phyloP scores from a whole-genome alignment of 2,113 vertebrate genomes.

The Lontra canadensis region DNA sequence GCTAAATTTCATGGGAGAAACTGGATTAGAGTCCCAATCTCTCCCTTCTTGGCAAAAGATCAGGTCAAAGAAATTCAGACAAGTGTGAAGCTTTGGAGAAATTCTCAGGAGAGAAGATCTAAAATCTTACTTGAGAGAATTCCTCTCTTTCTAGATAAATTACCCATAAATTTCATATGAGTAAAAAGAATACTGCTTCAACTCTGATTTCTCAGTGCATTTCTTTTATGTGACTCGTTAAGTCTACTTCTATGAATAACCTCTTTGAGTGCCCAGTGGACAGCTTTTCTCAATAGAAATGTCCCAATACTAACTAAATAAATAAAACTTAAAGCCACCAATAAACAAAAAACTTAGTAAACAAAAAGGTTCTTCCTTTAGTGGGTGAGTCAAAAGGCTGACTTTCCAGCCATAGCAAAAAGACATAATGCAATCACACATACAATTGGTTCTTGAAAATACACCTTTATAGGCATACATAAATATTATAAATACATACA shows the following conservation, averaged over 20 bases:
- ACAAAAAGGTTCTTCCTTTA: constrained; percentile 25
- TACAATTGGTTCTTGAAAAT: constrained; percentile 21
- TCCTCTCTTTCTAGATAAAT: background rate
- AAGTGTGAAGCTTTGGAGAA: background rate
- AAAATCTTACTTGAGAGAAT: constrained; percentile 35
- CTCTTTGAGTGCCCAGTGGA: background rate
- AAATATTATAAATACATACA: constrained; percentile 83
- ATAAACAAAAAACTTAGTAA: background rate
- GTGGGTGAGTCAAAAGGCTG: background rate
- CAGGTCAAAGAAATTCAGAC: constrained; percentile 8
- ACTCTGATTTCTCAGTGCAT: background rate
- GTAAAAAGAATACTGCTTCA: background rate
- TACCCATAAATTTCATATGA: background rate
- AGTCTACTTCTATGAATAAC: constrained; percentile 27
- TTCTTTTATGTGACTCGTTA: constrained; percentile 31
- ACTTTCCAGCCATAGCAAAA: background rate
- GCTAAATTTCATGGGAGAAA: background rate
- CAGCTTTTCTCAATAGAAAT: background rate
- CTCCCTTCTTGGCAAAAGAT: constrained; percentile 28
- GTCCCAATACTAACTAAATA: background rate
- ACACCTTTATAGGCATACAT: background rate
- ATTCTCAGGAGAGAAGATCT: background rate
- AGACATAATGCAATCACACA: constrained; percentile 39
- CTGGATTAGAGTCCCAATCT: background rate
- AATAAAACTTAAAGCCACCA: background rate